Base-by-base conservation (phyloP, 92 coral and sea anemone species). In the Phymanthus crucifer region DNA sequence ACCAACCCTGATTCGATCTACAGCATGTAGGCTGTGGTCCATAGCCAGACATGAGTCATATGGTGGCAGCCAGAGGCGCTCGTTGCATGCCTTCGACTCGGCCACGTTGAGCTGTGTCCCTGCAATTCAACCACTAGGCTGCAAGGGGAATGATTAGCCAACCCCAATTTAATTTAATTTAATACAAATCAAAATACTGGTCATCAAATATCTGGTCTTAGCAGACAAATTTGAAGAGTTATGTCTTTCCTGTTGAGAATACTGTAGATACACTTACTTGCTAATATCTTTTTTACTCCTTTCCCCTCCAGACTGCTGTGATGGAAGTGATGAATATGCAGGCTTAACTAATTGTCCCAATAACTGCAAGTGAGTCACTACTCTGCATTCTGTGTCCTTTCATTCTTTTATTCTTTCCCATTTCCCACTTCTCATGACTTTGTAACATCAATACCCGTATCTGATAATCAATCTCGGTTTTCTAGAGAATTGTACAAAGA, bases 301-400 rank as follows among this genome's bases (percentile, higher is more conserved):
- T 19, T 38, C 21, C 9, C 43, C 45, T 73, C 14, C 65, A 95
- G 98, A 96, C 79, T 96, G 99, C 78, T 96, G 99, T 80, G 99
- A 96, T 91, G 98, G 96, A 17, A 76, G 85, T 83, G 99, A 96
- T 89, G 99, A 96, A 71, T 96, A 96, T 78, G 89, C 85, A 67
- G 85, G 91, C 12, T 70, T 47, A 18, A 90, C 56, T 3, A 57
- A 54, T 36, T 96, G 99, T 75, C 80, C 85, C 31, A 88, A 93
- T 80, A 93, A 86, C 32, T 96, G 99, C 92, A 83, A 91, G 99
- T 95, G 78, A 93, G 98, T 64, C 13, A 29, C 40, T 65, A 77
- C 19, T 31, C 17, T n/a, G 31, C 27, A 17, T n/a, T n/a, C 23
- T 71, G 7, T n/a, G 0, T n/a, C 32, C 17, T 18, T 31, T 21